Evolutionary conservation across 2,888 invertebrate species (phyloP).

Genomic region (Autographa pulchrina): DNA sequence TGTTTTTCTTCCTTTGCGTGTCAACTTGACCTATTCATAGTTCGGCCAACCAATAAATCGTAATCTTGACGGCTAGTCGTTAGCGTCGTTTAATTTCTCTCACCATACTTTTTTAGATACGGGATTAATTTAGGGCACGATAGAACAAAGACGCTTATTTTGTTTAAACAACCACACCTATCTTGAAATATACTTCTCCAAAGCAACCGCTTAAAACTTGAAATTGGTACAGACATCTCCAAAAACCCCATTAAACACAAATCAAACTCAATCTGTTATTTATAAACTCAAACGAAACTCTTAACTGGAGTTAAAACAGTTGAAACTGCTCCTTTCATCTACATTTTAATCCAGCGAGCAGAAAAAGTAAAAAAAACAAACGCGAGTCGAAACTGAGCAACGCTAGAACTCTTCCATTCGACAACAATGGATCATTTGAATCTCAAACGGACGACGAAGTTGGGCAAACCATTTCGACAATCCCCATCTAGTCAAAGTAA

Average conservation of each 20-base stretch:
- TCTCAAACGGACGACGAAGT: constrained; percentile 52
- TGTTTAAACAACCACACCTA: not conserved
- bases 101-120: not conserved
- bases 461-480: constrained; percentile 48
- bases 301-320: constrained; percentile 4
- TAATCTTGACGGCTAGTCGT: not conserved
- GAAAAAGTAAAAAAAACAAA: constrained; percentile 20
- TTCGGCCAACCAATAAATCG: not conserved
- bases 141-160: no score
- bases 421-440: constrained; percentile 62
- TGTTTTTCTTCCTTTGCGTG: not conserved
- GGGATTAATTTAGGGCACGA: no score
- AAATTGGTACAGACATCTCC: not conserved
- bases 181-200: not conserved
- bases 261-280: constrained; percentile 5
- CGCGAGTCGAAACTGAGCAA: constrained; percentile 16
- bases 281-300: constrained; percentile 6
- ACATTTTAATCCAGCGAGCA: constrained; percentile 9
- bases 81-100: not conserved
- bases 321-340: not conserved
- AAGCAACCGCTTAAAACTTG: not conserved
- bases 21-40: not conserved
- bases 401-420: constrained; percentile 37
- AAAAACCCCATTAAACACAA: not conserved
- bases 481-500: constrained; percentile 58